A percentile compares a stretch with the other conserved stretches of the same genome.
phyloP scores from a whole-genome alignment of 1,140 invertebrate genomes.

The Cepaea nemoralis region DNA sequence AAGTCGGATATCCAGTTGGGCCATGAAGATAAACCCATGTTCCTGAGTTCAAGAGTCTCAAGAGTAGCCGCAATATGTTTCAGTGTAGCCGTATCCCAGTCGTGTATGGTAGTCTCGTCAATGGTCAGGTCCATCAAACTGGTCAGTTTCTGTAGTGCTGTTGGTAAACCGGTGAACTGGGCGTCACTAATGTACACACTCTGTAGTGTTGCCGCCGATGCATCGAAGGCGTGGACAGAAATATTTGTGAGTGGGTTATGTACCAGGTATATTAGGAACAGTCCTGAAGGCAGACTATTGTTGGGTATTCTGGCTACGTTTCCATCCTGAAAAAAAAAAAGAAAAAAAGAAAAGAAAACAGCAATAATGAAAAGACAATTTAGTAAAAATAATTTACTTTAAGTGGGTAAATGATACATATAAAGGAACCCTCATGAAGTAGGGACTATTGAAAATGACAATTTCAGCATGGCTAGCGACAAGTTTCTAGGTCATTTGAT shows the following conservation, averaged over 20 bases:
- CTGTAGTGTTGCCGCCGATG: background rate
- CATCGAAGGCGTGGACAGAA: background rate
- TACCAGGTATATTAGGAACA: background rate
- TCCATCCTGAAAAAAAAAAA: background rate
- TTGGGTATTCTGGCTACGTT: background rate
- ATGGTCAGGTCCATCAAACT: background rate
- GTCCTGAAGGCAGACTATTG: background rate
- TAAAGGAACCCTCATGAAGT: no score
- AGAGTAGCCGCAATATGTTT: background rate
- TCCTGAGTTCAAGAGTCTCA: background rate
- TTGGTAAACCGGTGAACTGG: background rate
- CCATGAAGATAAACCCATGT: background rate
- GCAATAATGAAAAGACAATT: no score
- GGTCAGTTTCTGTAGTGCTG: background rate
- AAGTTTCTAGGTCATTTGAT: no score
- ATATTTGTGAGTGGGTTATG: background rate
- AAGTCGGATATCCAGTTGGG: background rate
- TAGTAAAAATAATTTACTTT: no score
- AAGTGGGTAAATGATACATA: no score
- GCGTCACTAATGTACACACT: background rate
- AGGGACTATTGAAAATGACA: no score
- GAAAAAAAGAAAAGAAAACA: no score
- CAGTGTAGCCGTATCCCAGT: background rate
- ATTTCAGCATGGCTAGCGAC: no score
- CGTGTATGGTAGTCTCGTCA: background rate